Conservation (phyloP, 1,140 invertebrate genomes). For the Drosophila willistoni region DNA sequence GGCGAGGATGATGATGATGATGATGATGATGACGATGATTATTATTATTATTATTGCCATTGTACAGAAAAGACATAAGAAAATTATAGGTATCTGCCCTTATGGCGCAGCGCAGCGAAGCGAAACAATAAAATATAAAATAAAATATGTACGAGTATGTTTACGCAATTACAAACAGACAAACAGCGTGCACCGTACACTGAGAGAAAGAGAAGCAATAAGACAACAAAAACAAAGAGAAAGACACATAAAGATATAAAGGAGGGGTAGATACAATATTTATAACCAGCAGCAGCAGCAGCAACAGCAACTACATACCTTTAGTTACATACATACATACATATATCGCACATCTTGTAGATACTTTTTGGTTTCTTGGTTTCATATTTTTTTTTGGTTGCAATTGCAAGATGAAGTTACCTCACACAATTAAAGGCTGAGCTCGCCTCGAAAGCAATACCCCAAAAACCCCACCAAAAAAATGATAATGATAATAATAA, state of each 20-base stretch:
- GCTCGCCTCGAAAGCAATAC: neutral
- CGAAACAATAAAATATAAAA: slow-evolving; percentile 83
- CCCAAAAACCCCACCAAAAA: slow-evolving; percentile 9
- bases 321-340: slow-evolving; percentile 14
- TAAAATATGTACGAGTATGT: slow-evolving; percentile 80
- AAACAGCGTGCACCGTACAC: slow-evolving; percentile 31
- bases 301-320: neutral
- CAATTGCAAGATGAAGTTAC: slow-evolving; percentile 34
- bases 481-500: slow-evolving; percentile 9
- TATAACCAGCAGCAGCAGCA: slow-evolving; percentile 53
- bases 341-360: slow-evolving; percentile 58
- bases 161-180: slow-evolving; percentile 79
- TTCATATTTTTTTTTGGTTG: neutral
- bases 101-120: slow-evolving; percentile 81
- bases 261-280: slow-evolving; percentile 63
- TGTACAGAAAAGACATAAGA: slow-evolving; percentile 78
- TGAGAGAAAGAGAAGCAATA: slow-evolving; percentile 6
- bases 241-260: slow-evolving; percentile 18
- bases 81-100: slow-evolving; percentile 83
- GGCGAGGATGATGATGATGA: slow-evolving; percentile 39
- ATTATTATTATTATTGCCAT: slow-evolving; percentile 55
- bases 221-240: slow-evolving; percentile 13
- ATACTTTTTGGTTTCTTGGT: slow-evolving; percentile 35
- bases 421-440: slow-evolving; percentile 63
- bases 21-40: slow-evolving; percentile 46